Base-by-base conservation (phyloP, 2,113 vertebrate species). In the Tinamus guttatus region DNA sequence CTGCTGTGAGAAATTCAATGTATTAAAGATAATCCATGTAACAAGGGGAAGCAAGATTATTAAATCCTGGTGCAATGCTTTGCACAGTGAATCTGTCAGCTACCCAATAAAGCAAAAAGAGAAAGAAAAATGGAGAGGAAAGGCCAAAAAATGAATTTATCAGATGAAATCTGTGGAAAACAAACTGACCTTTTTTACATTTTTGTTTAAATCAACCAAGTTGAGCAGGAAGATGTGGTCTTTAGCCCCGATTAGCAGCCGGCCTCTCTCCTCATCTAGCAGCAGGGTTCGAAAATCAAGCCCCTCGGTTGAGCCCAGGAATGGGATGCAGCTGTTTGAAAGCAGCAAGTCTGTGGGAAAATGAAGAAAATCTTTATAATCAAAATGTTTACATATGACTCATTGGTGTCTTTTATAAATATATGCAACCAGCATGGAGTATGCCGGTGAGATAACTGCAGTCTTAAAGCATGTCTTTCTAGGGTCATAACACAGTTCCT, bases 211-310 rank as follows among this genome's bases (percentile, higher is more conserved):
- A 96, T 99, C 98, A 81, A 99, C 98, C 81, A 99, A 98, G 95
- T 97, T 99, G 87, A 99, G 98, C 93, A 99, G 97, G 97, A 99
- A 99, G 96, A 99, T 96, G 96, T 99, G 98, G 85, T 99, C 99
- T 95, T 98, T 99, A 94, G 98, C 98, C 80, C 99, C 99, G 9
- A 99, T 96, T 28, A 99, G 97, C 90, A 99, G 98, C 70, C 98
- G 97, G 81, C 98, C 98, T 89, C 98, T 98, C 97, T 99, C 99
- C 95, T 99, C 99, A 87, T 99, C 99, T 94, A 99, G 90, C 85
- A 99, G 98, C 94, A 99, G 97, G 4, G 99, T 99, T 95, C 98
- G 99, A 97, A 99, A 99, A 97, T 99, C 98, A 91, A 99, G 98
- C 52, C 98, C 99, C 77, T 99, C 98, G 1, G 98, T 91, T 47